These are phyloP conservation scores for Dryococelus australis DNA, from an alignment of 2,888 invertebrate species.

Conservation along the genomic window DNA sequence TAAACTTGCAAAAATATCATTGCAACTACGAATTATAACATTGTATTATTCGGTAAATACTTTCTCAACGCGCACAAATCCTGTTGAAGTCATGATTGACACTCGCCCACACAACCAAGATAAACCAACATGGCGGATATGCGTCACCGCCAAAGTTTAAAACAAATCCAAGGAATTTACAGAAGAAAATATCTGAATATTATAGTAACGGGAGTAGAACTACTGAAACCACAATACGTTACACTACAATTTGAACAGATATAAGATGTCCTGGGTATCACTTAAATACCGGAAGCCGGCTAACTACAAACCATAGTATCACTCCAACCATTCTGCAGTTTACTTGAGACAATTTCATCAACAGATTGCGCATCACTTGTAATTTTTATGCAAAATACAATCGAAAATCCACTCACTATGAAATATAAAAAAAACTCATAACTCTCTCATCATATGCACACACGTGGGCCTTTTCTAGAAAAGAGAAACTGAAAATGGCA, in stretches of 20 bases:
- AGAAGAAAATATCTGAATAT: no score
- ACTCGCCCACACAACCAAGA: background rate
- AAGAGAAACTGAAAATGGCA: background rate
- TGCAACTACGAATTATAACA: no score
- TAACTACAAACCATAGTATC: background rate
- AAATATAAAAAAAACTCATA: background rate
- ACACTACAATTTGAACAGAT: no score
- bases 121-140: constrained; percentile 12
- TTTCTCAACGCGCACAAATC: no score
- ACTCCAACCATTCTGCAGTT: background rate
- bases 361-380: background rate
- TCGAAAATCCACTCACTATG: background rate
- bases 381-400: background rate
- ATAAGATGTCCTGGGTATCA: background rate
- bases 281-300: background rate
- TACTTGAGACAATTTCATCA: background rate
- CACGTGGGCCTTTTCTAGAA: background rate
- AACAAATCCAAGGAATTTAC: background rate
- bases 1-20: no score
- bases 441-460: background rate
- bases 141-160: background rate
- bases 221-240: no score
- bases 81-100: background rate
- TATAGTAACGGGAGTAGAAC: no score
- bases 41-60: no score